These are phyloP conservation scores for Macrotus californicus DNA, from an alignment of 2,113 vertebrate species.

Conservation along the genomic window DNA sequence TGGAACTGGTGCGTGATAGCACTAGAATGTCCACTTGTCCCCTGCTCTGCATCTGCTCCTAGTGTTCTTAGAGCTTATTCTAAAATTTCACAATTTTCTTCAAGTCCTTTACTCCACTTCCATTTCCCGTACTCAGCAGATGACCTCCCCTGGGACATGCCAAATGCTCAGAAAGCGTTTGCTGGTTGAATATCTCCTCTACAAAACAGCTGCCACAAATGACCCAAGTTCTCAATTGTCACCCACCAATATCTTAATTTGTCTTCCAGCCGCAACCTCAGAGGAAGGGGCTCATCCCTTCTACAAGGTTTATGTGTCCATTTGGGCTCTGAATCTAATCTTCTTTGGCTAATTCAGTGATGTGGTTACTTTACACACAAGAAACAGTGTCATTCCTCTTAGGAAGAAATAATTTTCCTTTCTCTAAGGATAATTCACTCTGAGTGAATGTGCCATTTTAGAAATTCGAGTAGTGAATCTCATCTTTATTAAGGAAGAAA, in stretches of 20 bases:
- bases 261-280: not conserved
- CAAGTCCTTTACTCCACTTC: not conserved
- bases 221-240: not conserved
- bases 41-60: not conserved
- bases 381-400: not conserved
- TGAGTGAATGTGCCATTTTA: not conserved
- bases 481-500: not conserved
- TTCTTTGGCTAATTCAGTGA: not conserved
- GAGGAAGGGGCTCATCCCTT: not conserved
- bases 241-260: not conserved
- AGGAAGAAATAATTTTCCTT: not conserved
- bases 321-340: not conserved
- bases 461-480: not conserved
- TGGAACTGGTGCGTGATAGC: not conserved
- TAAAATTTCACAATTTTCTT: not conserved
- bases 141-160: not conserved
- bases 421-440: not conserved
- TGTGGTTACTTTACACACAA: not conserved
- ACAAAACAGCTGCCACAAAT: not conserved
- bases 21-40: not conserved
- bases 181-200: not conserved
- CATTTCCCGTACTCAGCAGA: not conserved
- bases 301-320: accelerated
- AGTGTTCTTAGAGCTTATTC: not conserved
- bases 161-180: not conserved